A percentile compares a stretch with the other conserved stretches of the same genome.
Evolutionary conservation across 2,113 vertebrate species (phyloP).

Genomic region (Penelope pileata): DNA sequence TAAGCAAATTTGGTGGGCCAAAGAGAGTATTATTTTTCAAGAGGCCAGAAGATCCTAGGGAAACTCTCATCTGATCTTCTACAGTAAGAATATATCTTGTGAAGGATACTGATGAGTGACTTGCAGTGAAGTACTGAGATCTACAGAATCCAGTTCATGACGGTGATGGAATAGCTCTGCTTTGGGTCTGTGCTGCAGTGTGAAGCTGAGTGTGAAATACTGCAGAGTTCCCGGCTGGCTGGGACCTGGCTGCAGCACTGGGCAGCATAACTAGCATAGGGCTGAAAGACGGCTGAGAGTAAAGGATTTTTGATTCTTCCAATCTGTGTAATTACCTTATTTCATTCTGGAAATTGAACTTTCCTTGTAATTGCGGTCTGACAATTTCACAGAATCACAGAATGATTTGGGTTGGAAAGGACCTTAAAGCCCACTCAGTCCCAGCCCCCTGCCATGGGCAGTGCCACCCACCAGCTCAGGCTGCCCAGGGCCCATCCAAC

Average conservation of each 20-base stretch:
- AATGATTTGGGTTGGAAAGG: background rate
- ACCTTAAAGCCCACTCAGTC: too few relatives aligned
- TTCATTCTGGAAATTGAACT: background rate
- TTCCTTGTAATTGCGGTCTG: background rate
- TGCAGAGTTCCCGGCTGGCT: background rate
- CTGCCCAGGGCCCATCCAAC: background rate
- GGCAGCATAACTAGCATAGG: background rate
- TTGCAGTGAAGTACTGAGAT: background rate
- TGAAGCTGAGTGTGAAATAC: background rate
- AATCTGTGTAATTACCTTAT: fast-evolving
- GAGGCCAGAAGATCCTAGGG: background rate
- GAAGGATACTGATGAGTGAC: background rate
- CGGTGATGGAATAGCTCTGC: background rate
- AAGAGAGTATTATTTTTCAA: background rate
- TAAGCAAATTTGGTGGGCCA: background rate
- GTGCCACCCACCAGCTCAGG: background rate
- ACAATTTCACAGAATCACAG: background rate
- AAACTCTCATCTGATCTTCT: background rate
- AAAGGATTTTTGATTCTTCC: background rate
- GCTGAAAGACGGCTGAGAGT: too few relatives aligned
- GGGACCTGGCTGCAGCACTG: fast-evolving
- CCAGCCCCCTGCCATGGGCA: too few relatives aligned
- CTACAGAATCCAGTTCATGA: background rate
- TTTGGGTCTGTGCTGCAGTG: background rate
- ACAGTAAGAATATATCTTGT: background rate